Conservation (phyloP, 2,888 invertebrate genomes). For the Mechanitis messenoides region DNA sequence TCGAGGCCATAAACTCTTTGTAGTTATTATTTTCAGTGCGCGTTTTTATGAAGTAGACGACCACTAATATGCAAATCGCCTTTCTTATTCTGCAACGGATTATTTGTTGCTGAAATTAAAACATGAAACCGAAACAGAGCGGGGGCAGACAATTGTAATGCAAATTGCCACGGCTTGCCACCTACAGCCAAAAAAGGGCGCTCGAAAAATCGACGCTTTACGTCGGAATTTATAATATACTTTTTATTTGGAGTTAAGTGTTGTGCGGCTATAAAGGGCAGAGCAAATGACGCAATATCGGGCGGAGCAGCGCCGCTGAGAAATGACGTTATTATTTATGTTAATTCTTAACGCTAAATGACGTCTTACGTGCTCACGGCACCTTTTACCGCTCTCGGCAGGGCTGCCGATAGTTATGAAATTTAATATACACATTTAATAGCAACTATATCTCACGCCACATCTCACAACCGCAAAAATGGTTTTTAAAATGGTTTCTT, state of each 20-base stretch:
- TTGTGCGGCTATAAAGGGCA: slow-evolving; percentile 63
- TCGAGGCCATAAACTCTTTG: slow-evolving; percentile 34
- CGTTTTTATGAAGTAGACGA: slow-evolving; percentile 47
- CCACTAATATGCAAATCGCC: slow-evolving; percentile 63
- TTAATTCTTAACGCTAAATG: slow-evolving; percentile 71
- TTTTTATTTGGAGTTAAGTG: slow-evolving; percentile 70
- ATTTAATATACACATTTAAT: background rate
- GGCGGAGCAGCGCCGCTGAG: slow-evolving; percentile 41
- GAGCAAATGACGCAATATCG: slow-evolving; percentile 65
- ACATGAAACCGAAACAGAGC: slow-evolving; percentile 51
- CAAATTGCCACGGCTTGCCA: slow-evolving; percentile 46
- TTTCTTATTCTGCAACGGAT: slow-evolving; percentile 63
- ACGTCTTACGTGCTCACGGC: slow-evolving; percentile 66
- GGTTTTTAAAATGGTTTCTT: no score
- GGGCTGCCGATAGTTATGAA: slow-evolving; percentile 35
- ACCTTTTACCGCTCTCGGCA: slow-evolving; percentile 43
- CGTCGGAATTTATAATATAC: slow-evolving; percentile 61
- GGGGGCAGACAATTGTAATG: slow-evolving; percentile 65
- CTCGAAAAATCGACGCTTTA: slow-evolving; percentile 40
- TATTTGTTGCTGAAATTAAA: slow-evolving; percentile 72
- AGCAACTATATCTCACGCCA: background rate
- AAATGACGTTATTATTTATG: slow-evolving; percentile 76
- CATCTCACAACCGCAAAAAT: no score
- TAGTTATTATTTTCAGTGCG: slow-evolving; percentile 39
- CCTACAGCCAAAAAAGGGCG: slow-evolving; percentile 39